phyloP scores from a whole-genome alignment of 1,140 invertebrate genomes.

The Drosophila tsacasi region DNA sequence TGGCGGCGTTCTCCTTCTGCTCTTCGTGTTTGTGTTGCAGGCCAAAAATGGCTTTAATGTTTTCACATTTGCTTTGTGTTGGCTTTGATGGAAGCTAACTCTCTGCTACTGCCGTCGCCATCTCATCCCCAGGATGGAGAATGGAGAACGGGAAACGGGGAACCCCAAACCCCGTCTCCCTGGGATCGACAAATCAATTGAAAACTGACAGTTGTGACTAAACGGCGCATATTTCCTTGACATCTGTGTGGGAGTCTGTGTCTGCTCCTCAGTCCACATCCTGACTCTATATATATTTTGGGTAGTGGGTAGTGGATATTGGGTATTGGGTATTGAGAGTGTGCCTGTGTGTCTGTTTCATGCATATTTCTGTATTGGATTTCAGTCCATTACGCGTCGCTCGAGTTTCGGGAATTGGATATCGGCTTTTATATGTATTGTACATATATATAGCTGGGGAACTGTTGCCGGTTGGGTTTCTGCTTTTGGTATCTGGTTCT shows the following conservation, averaged over 20 bases:
- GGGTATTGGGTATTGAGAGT: conserved; percentile 8
- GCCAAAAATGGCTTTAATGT: conserved; percentile 79
- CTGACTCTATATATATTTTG: conserved; percentile 11
- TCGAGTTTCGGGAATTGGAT: conserved; percentile 78
- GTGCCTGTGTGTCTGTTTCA: conserved; percentile 62
- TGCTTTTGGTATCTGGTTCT: conserved; percentile 31
- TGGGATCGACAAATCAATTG: conserved; percentile 80
- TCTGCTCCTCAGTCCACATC: conserved; percentile 39
- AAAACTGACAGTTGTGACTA: conserved; percentile 83
- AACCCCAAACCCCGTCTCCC: neutral
- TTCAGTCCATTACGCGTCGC: conserved; percentile 78
- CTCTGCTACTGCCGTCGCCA: conserved; percentile 5
- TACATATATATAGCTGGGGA: conserved; percentile 24
- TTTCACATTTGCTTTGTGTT: conserved; percentile 81
- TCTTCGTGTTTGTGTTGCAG: conserved; percentile 46
- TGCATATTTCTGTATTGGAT: conserved; percentile 83
- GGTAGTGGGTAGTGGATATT: neutral
- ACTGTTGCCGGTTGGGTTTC: conserved; percentile 65
- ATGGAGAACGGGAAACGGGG: neutral
- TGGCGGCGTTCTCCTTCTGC: neutral
- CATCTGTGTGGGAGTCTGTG: conserved; percentile 73
- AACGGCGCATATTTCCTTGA: conserved; percentile 82
- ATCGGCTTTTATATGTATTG: conserved; percentile 74
- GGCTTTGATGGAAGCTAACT: conserved; percentile 74
- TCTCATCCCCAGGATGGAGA: neutral